Evolutionary conservation across 2,797 vertebrate genomes (phyloP).

Genomic region (Lagodon rhomboides): DNA sequence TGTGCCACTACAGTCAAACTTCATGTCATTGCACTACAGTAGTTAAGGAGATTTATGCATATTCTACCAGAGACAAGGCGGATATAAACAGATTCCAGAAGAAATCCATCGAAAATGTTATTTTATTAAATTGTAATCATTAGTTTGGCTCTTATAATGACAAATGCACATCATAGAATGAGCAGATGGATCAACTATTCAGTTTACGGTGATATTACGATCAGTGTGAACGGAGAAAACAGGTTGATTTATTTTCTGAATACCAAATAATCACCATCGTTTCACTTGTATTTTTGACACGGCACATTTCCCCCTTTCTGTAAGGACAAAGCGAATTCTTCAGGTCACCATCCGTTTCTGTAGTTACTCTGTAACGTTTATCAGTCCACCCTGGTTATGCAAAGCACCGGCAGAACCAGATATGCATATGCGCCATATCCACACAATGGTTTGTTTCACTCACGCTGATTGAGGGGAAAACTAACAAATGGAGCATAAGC

Average conservation of each 20-base stretch:
- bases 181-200: background rate
- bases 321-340: background rate
- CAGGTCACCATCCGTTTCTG: slow-evolving; percentile 1
- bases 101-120: background rate
- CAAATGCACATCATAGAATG: background rate
- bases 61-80: background rate
- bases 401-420: slow-evolving; percentile 8
- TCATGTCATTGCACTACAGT: background rate
- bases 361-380: slow-evolving; percentile 4
- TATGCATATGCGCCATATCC: slow-evolving; percentile 1
- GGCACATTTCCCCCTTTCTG: background rate
- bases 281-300: background rate
- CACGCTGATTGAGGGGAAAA: background rate
- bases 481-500: background rate
- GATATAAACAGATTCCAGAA: background rate
- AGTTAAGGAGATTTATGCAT: background rate
- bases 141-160: background rate
- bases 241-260: background rate
- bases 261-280: background rate
- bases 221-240: background rate
- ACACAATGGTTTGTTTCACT: slow-evolving; percentile 11
- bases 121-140: background rate
- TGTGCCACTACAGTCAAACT: slow-evolving; percentile 21
- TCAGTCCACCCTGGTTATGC: too few species aligned
- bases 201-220: background rate